Percentiles rank a stretch among this genome's conserved stretches.
Evolutionary conservation across 2,797 vertebrate species (phyloP).

Genomic region (Mionectes olivaceus): DNA sequence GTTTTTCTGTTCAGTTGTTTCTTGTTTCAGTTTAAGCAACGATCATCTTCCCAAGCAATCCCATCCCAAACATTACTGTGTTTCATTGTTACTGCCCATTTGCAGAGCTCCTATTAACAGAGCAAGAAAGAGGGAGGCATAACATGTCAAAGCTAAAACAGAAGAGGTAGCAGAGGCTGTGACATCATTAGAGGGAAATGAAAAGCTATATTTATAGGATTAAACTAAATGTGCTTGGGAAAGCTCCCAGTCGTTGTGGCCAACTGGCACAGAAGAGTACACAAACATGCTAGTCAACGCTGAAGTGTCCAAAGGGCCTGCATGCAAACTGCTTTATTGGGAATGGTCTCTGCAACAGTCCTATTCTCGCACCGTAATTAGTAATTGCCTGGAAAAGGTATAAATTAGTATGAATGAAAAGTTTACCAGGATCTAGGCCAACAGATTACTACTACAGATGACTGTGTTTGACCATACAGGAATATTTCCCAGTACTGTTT

Average conservation of each 20-base stretch:
- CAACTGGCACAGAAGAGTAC: neutral
- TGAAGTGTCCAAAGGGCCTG: neutral
- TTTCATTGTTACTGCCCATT: neutral
- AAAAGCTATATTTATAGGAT: neutral
- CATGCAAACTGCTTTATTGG: neutral
- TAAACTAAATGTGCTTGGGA: neutral
- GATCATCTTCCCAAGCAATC: neutral
- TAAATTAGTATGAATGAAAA: neutral
- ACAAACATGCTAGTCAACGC: neutral
- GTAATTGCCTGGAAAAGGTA: neutral
- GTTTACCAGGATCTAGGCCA: neutral
- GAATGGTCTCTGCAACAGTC: neutral
- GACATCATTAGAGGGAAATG: neutral
- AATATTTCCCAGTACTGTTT: neutral
- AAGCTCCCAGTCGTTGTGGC: neutral
- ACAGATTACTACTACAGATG: neutral
- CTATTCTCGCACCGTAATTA: neutral
- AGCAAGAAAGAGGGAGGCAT: neutral
- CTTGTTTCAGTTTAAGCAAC: neutral
- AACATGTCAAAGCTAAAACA: neutral
- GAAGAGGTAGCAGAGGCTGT: neutral
- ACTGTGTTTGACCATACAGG: neutral
- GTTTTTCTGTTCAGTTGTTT: neutral
- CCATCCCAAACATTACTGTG: neutral
- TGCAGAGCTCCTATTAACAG: accelerated